Evolutionary conservation across 2,797 vertebrate genomes (phyloP), one percentile per base, ranked within the genome.

Genomic region (Sebastes jordani): DNA sequence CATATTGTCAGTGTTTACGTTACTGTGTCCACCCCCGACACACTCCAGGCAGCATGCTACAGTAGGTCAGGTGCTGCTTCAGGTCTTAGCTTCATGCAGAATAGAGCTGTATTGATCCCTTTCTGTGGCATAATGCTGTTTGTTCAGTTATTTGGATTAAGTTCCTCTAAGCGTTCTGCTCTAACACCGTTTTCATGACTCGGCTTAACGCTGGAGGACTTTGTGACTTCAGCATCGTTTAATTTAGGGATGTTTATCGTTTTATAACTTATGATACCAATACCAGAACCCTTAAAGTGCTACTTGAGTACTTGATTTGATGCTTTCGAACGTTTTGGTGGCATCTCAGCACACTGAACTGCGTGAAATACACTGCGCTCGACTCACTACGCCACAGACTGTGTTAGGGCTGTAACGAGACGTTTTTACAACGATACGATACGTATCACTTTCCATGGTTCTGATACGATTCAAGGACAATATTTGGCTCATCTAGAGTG

Each of bases 101-200:
- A 74, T 36, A 72, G 64, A 68, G 36, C 56, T 4, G 59, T 69
- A 87, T 91, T 63, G 86, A 92, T 89, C 77, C 30, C 14, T 66
- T 27, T 66, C 71, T 70, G 6, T 59, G 68, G 71, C 25, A 11
- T 80, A 71, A 73, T 80, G 84, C 81, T 79, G 84, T 70, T 83
- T 81, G 77, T 83, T 83, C 87, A 86, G 59, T 85, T 88, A 71
- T 88, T 85, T 56, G 79, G 79, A 85, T 89, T 69, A 78, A 74
- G 75, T 59, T 89, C 71, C 81, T 78, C 54, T 29, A 13, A 76
- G 84, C 74, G 16, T 71, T 86, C 74, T 79, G 59, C 78, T 74
- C 46, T 68, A 73, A 74, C 75, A 34, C 76, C 52, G 22, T 80
- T 46, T 76, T 70, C 76, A 55, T 62, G 70, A 82, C 81, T 34